Evolutionary conservation across 2,113 vertebrate genomes (phyloP), one percentile per base, ranked within the genome.

Genomic region (Lasiurus borealis): DNA sequence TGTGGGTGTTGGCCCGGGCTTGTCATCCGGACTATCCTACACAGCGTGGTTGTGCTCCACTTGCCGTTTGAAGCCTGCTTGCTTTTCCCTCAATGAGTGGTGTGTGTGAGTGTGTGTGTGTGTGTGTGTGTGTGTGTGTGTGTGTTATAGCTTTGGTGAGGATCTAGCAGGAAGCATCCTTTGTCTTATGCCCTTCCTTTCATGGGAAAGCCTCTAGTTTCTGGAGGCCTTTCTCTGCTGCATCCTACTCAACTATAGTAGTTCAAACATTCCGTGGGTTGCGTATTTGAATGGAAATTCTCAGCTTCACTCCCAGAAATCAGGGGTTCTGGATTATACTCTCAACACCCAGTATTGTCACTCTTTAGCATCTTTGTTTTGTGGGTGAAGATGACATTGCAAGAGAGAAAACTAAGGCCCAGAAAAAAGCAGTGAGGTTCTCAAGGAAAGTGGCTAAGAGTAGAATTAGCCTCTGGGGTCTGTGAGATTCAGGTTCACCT

Each of bases 21-120:
- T 31, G 1, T 16, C 34, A 2, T 54, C 18, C 40, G 8, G 15
- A 9, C 2, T 5, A 16, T 21, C 19, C 25, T 36, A 23, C 23
- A 27, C 34, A 2, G 1, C 2, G 52, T 16, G 6, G 3, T 19
- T 18, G 0, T 11, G 1, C 16, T 6, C 6, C n/a, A 4, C 18
- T 0, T 14, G 11, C 87, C 5, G 7, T 52, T 8, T 6, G 50
- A n/a, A 15, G 27, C 15, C 6, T 14, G 52, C 40, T 21, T 36
- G 18, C 85, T 64, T 16, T 34, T 50, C 23, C 3, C 19, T 11
- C 14, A 0, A 6, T 2, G 9, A 3, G 15, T 13, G 16, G 68
- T 12, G 1, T n/a, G 4, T n/a, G 15, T 10, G 52, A 6, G 52
- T 16, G 50, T 16, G 50, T 52, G 50, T 52, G 52, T 21, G 54